phyloP scores from a whole-genome alignment of 2,797 vertebrate species.

The Enteromius afrohamiltoni region DNA sequence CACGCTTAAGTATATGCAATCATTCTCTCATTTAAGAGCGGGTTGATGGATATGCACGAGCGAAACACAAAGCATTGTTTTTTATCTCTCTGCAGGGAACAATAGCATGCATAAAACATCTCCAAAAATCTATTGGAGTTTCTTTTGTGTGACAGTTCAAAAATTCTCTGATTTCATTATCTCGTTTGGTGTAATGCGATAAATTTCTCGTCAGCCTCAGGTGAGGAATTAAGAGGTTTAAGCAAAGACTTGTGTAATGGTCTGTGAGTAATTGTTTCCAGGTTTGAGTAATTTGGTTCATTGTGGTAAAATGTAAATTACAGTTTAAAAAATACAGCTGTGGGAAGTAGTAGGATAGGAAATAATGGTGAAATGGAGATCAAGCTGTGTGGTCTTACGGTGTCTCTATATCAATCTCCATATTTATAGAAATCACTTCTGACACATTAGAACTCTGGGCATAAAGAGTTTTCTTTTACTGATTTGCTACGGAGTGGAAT shows the following conservation, averaged over 20 bases:
- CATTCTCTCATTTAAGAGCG: constrained; percentile 36
- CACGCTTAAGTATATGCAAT: constrained; percentile 30
- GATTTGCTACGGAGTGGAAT: constrained; percentile 2
- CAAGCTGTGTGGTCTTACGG: constrained; percentile 34
- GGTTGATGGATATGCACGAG: constrained; percentile 14
- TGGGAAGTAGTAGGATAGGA: neutral
- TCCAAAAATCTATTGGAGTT: neutral
- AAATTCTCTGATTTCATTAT: neutral
- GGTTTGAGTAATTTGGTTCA: neutral
- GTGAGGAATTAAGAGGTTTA: neutral
- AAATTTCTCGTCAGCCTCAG: neutral
- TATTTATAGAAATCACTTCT: constrained; percentile 32
- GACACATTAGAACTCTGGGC: constrained; percentile 12
- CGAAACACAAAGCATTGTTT: constrained; percentile 23
- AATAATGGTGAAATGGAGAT: neutral
- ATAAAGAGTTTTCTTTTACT: neutral
- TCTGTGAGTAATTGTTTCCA: constrained; percentile 14
- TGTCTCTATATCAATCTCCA: constrained; percentile 26
- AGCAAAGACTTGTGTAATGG: neutral
- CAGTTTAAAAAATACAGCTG: neutral
- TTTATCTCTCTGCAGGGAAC: neutral
- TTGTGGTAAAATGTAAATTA: constrained; percentile 13
- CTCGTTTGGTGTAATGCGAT: neutral
- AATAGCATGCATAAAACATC: constrained; percentile 15
- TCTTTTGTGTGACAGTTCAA: neutral